Evolutionary conservation across 2,113 vertebrate species (phyloP), one percentile per base, ranked within the genome.

Genomic region (Bubo bubo): DNA sequence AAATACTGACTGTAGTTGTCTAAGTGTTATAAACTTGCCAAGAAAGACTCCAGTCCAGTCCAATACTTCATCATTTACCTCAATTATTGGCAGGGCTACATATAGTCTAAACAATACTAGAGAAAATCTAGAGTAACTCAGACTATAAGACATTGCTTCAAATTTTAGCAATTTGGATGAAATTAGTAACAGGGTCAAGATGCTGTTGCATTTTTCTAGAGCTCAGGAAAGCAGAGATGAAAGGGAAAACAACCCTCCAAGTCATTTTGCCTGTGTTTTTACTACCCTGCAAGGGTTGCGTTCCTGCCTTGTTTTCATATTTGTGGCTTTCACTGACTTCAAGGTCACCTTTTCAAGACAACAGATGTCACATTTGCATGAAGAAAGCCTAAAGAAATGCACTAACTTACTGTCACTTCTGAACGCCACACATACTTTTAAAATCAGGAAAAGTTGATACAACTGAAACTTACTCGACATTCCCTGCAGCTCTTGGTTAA

Each of bases 401-500:
- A 53, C 39, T 45, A 85, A 64, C 73, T 89, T 88, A 63, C 14
- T 72, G 75, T 74, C 75, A 86, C 73, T 95, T 95, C 45, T 70
- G 75, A 81, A 59, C 62, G 68, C 37, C 35, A 45, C 64, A 59
- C 20, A 73, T 16, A 67, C 41, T 68, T 88, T 88, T 80, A 93
- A 87, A 88, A 90, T 58, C 43, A 76, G 45, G 43, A 74, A 24
- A 91, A 50, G 71, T 79, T 91, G 35, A 6, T 17, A 52, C 37
- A 66, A 28, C 35, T 74, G 58, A 92, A 93, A 98, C 97, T 99
- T 98, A 99, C 99, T 98, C 98, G 98, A 96, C 99, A 99, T 98
- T 99, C 99, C 95, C 98, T 98, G 97, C 99, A 99, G 98, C 97
- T 99, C 96, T 98, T 98, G 70, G 98, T 98, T 96, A 99, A 97